Base-by-base conservation (phyloP, 1,140 invertebrate genomes). In the Panagrolaimus sp. region DNA sequence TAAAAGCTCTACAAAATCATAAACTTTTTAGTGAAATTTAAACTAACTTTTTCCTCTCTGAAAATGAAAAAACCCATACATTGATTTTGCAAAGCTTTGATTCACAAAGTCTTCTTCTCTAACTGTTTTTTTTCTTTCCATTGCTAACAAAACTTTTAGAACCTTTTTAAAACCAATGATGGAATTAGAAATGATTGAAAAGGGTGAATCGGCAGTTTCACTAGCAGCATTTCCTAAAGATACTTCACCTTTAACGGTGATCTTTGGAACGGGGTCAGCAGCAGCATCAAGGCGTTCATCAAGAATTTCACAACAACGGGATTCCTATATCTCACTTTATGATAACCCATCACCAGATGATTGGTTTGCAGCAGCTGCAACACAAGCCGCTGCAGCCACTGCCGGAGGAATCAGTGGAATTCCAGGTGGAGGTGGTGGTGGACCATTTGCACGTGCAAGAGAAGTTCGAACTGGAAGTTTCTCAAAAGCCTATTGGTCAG, bases 171-270 rank as follows among this genome's bases (percentile, higher is more conserved):
- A 57, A 57, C 51, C 51, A 5, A 57, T 57, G 51, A 57, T 57
- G 51, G 51, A 57, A 5, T 27, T 25, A 57, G 27, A 25, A 20
- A 27, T 20, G 9, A 20, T 27, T 27, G 20, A 57, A 11, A 57
- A 57, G 5, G 51, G 51, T 31, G 47, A 57, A 23, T 70, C 63
- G 47, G 72, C 66, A 1, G 64, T 78, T 14, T 75, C 74, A 2
- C 48, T 79, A 3, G 74, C 76, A 11, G 65, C 65, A 20, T 75
- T 75, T 46, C 74, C 74, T 7, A 77, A 69, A 62, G 72, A 72
- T 25, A 38, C 38, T 16, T 25, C 67, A 14, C 67, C 67, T 8
- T 25, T 72, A 13, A 71, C 70, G 5, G 66, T 73, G 13, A 73
- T 73, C 20, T 73, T 73, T 57, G 72, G 69, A 14, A 70, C 69